phyloP scores from a whole-genome alignment of 2,797 vertebrate genomes.

The Bradypodion pumilum region DNA sequence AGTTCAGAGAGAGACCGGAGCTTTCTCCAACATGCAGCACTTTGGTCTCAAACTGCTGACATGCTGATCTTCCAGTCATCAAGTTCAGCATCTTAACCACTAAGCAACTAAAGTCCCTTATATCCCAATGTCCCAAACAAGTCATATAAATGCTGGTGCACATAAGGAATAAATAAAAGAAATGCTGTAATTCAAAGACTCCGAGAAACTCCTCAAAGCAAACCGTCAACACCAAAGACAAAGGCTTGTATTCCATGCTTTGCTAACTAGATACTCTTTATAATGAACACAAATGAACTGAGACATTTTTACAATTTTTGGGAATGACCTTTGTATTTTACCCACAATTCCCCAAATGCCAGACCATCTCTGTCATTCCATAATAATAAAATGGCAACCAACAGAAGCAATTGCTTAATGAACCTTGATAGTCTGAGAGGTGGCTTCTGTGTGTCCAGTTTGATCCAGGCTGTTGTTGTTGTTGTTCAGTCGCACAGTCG shows the following conservation, averaged over 20 bases:
- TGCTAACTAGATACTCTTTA: background rate
- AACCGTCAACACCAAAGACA: background rate
- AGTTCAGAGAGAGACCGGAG: too few relatives aligned
- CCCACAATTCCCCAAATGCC: background rate
- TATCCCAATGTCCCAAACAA: slow-evolving; percentile 27
- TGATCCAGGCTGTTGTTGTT: background rate
- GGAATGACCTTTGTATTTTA: too few relatives aligned
- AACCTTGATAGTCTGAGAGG: background rate
- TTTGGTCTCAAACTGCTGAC: too few relatives aligned
- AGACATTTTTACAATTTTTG: too few relatives aligned
- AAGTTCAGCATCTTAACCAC: too few relatives aligned
- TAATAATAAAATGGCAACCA: background rate
- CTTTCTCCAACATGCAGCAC: too few relatives aligned
- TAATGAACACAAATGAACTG: too few relatives aligned
- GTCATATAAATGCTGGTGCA: slow-evolving; percentile 41
- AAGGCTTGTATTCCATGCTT: background rate
- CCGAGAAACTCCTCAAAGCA: background rate
- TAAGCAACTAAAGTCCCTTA: too few relatives aligned
- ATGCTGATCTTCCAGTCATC: too few relatives aligned
- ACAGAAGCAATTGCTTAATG: background rate
- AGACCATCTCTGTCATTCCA: background rate
- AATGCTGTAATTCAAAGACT: background rate
- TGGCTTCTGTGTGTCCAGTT: background rate
- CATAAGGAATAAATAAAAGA: too few relatives aligned
- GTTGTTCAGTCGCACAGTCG: too few relatives aligned